Conservation (phyloP, 2,888 invertebrate species). For the Eumacrocentrus americanus region DNA sequence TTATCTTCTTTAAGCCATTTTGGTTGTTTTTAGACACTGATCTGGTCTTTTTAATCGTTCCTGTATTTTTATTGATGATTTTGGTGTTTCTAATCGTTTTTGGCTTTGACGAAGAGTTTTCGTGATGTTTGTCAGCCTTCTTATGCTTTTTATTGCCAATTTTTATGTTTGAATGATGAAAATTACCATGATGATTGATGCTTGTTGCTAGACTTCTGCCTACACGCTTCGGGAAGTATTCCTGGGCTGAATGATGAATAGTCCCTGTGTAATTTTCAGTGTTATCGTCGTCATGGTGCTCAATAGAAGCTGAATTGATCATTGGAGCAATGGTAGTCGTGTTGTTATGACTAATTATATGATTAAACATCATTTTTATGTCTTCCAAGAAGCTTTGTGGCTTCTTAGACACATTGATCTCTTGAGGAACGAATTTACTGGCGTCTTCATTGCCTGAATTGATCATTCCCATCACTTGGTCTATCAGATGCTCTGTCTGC, state of each 20-base stretch:
- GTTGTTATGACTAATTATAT: slow-evolving; percentile 30
- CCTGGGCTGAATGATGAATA: no score
- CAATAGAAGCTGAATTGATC: no score
- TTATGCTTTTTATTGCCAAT: neutral
- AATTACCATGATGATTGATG: slow-evolving; percentile 6
- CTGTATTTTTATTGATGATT: neutral
- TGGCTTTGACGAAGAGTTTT: neutral
- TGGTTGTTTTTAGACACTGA: neutral
- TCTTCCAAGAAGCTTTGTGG: slow-evolving; percentile 20
- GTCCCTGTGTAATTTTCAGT: neutral
- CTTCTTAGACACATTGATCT: neutral
- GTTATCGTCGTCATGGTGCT: neutral
- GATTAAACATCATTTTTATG: slow-evolving; percentile 38
- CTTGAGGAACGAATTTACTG: neutral
- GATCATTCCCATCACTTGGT: neutral
- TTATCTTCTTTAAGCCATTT: slow-evolving; percentile 17
- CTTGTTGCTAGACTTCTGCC: neutral
- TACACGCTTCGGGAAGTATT: no score
- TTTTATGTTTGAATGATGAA: neutral
- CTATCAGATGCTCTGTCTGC: neutral
- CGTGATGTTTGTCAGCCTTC: neutral
- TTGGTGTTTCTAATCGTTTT: neutral
- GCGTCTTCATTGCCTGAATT: neutral
- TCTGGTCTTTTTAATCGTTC: neutral
- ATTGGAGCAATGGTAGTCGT: neutral